phyloP scores from a whole-genome alignment of 2,797 vertebrate genomes.

The Chelon auratus region DNA sequence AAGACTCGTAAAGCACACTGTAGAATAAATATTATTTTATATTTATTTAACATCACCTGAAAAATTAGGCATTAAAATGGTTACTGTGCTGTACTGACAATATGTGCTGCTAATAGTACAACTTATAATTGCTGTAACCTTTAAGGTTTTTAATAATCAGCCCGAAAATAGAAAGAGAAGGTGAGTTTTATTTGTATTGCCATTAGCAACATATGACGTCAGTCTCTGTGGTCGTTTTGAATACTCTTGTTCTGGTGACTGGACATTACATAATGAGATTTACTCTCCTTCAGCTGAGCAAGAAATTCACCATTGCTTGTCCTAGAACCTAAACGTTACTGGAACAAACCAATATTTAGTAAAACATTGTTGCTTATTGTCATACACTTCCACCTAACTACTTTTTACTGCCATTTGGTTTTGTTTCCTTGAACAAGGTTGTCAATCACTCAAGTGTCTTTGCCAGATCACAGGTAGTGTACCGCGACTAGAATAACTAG shows the following conservation, averaged over 20 bases:
- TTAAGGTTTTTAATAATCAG: neutral
- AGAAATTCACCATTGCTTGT: constrained; percentile 19
- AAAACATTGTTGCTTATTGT: neutral
- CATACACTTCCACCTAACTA: too few relatives aligned
- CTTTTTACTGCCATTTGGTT: constrained; percentile 15
- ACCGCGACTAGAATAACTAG: constrained; percentile 78
- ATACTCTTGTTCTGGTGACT: constrained; percentile 57
- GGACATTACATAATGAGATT: constrained; percentile 75
- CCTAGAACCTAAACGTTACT: neutral
- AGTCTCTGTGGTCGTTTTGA: constrained; percentile 48
- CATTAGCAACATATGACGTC: constrained; percentile 59
- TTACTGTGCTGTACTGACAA: neutral
- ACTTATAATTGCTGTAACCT: neutral
- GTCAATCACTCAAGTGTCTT: constrained; percentile 15
- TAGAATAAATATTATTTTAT: neutral
- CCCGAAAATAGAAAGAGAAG: constrained; percentile 30
- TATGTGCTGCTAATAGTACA: neutral
- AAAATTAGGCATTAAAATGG: neutral
- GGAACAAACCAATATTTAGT: neutral
- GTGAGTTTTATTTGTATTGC: constrained; percentile 49
- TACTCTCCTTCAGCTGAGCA: constrained; percentile 40
- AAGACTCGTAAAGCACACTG: neutral
- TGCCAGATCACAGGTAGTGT: constrained; percentile 36
- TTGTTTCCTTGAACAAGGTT: neutral
- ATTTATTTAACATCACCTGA: neutral